These are phyloP conservation scores for Artemia sp. DNA, from an alignment of 2,888 invertebrate genomes.

Conservation along the genomic window DNA sequence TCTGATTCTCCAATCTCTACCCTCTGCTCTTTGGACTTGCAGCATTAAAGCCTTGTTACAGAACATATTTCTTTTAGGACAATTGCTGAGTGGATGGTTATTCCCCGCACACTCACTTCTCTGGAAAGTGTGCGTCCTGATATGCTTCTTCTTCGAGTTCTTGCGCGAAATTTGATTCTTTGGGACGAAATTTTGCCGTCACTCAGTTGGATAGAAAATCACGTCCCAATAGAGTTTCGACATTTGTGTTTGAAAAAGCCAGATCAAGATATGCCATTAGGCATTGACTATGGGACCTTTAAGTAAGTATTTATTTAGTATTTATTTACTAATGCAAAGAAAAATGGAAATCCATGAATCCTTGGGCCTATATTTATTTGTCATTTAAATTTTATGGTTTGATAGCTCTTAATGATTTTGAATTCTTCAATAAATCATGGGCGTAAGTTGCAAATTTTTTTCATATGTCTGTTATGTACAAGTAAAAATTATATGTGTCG, in stretches of 20 bases:
- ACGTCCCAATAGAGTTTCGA: constrained; percentile 56
- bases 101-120: constrained; percentile 73
- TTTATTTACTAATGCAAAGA: neutral
- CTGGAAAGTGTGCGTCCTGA: constrained; percentile 83
- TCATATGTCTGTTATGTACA: no score
- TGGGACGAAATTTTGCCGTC: constrained; percentile 72
- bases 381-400: no score
- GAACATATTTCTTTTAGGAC: constrained; percentile 37
- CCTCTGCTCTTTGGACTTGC: no score
- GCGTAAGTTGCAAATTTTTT: no score
- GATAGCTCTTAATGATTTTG: no score
- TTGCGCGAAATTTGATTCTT: constrained; percentile 62
- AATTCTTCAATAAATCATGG: no score
- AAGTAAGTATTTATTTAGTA: constrained; percentile 44
- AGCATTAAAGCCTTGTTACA: no score
- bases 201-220: constrained; percentile 62
- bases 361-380: no score
- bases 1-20: no score
- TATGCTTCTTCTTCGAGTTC: constrained; percentile 60
- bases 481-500: no score
- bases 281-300: constrained; percentile 78
- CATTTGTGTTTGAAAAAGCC: constrained; percentile 56
- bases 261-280: constrained; percentile 38
- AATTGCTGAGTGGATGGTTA: constrained; percentile 74
- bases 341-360: no score